Evolutionary conservation across 2,113 vertebrate genomes (phyloP), one percentile per base, ranked within the genome.

Genomic region (Pedetes capensis): DNA sequence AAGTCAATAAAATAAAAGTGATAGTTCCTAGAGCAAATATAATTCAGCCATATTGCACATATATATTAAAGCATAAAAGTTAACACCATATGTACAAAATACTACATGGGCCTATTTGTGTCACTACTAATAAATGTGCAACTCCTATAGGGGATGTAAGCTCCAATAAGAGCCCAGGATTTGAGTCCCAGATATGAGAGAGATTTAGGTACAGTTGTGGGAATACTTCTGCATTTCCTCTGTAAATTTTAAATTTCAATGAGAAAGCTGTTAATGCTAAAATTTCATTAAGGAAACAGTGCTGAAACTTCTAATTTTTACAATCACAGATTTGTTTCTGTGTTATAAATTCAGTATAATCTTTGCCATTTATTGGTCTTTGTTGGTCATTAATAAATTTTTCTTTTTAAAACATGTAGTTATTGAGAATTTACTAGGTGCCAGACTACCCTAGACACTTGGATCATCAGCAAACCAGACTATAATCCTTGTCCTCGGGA

Each of bases 11-110:
- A 97, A 93, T 95, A 92, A 96, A 97, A 97, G 96, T 96, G 93
- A 96, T 97, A 91, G 81, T 92, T 96, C 96, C 97, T 97, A 86
- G 81, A 97, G 81, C 85, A 96, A 97, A 80, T 96, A 88, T 96
- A 96, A 97, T 86, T 97, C 94, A 97, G 96, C 92, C 79, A 79
- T 91, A 96, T 86, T 96, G 74, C 53, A 83, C 89, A 79, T 97
- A 95, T 94, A 97, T 97, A 95, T 96, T 97, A 97, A 97, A 96
- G 89, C 75, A 95, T 96, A 96, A 96, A 96, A 95, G 93, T 97
- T 97, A 97, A 91, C 96, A 97, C 96, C 97, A 92, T 96, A 96
- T 97, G 96, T 95, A 96, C 95, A 95, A 69, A 96, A 96, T 83
- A 91, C 96, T 91, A 91, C 68, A 39, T 0, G 94, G 96, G 79